Conservation (phyloP, 2,888 invertebrate species). For the Drosophila fulvimacula region DNA sequence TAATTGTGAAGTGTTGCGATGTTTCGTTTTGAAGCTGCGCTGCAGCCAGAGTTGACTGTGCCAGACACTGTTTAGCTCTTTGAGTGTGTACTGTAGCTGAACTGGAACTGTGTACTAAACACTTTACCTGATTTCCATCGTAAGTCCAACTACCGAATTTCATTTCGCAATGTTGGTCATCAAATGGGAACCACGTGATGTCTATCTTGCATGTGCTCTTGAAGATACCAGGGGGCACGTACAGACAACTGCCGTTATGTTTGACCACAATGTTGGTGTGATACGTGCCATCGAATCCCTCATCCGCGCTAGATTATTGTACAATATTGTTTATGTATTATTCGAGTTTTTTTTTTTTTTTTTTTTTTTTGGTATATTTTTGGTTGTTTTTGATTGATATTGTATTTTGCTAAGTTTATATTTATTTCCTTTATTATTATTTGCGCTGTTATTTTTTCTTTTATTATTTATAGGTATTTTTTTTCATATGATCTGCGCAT, state of each 20-base stretch:
- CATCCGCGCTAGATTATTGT: conserved; percentile 94
- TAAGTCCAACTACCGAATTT: conserved; percentile 99
- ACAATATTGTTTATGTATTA: conserved; percentile 75
- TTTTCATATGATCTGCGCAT: conserved; percentile 65
- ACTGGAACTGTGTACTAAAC: conserved; percentile 61
- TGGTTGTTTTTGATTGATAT: conserved; percentile 23
- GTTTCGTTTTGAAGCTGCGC: conserved; percentile 29
- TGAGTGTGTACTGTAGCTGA: conserved; percentile 32
- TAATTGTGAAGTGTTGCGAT: conserved; percentile 38
- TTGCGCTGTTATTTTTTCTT: conserved; percentile 23
- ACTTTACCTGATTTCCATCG: conserved; percentile 96
- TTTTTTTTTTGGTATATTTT: conserved; percentile 9
- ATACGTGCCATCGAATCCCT: conserved; percentile 99
- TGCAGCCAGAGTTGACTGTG: conserved; percentile 40
- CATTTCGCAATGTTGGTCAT: conserved; percentile 99
- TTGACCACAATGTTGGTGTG: conserved; percentile 99
- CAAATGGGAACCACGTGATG: conserved; percentile 99
- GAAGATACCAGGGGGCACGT: conserved; percentile 99
- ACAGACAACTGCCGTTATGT: conserved; percentile 99
- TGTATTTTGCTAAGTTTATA: conserved; percentile 30
- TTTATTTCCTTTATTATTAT: background rate
- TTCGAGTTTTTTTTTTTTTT: conserved; percentile 43
- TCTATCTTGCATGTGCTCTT: conserved; percentile 99
- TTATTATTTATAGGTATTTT: conserved; percentile 24
- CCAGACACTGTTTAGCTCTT: conserved; percentile 41